Base-by-base conservation (phyloP, 2,888 invertebrate species). In the Elmis aenea region DNA sequence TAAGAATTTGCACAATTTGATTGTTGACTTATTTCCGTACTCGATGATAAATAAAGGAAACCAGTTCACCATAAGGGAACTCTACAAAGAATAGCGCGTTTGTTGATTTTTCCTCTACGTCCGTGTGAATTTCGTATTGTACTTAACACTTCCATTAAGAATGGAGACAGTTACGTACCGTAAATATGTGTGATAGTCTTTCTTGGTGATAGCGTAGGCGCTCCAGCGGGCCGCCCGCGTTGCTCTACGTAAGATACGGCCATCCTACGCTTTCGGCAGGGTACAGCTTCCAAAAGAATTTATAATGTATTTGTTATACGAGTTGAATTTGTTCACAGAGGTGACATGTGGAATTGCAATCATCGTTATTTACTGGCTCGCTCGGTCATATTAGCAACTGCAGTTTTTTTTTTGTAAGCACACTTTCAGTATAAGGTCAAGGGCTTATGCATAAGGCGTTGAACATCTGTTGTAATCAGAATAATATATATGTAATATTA, bases 21-120 rank as follows among this genome's bases (percentile, higher is more conserved):
- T 42, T 42, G 36, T 33, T 26, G 15, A 32, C 15, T 24, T 35
- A 40, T 37, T 45, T 45, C 45, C 45, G 41, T 35, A 28, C 34
- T 15, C 11, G 25, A 20, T 37, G 45, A 45, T 45, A 45, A 38
- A 30, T 26, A 25, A 26, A 32, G 36, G 38, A 42, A 36, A 45
- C 34, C 26, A 34, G 31, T 31, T 18, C 38, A 38, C 16, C 8
- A 21, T 15, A 28, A 25, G 23, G 15, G 26, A 23, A 39, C 25
- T 9, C 6, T 28, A 9, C 26, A 8, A 33, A 24, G 16, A 13
- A 20, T n/a, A n/a, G n/a, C n/a, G n/a, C 26, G 22, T 24, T 13
- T 11, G 5, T 20, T 13, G 22, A 33, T 18, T 22, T 28, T 25
- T 25, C 13, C 31, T 15, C 13, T 13, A 30, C 30, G 33, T 38